Evolutionary conservation across 1,140 invertebrate genomes (phyloP), one percentile per base, ranked within the genome.

Genomic region (Drosophila ambigua): DNA sequence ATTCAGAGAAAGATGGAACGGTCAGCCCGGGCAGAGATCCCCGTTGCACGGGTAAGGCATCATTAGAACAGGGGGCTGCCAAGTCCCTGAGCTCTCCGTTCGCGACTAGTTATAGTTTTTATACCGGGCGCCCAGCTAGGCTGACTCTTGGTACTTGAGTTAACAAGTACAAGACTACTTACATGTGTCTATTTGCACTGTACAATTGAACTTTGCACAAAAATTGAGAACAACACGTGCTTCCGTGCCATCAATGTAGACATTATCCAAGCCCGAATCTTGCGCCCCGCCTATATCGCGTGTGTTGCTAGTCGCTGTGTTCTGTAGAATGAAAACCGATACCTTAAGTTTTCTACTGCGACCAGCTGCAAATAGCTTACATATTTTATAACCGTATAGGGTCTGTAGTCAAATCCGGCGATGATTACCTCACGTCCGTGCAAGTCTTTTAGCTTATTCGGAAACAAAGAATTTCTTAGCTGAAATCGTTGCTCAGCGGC

Each of bases 161-260:
- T n/a, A n/a, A 39, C 3, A 13, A 11, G 4, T 39, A 39, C 11
- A 28, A 4, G 35, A 39, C 1, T 50, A 76, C 85, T 82, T 58
- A 91, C 90, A 78, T 9, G 83, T 89, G 52, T 91, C 83, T 11
- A 91, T 77, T 57, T 82, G 63, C 5, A 91, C 63, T 4, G 72
- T 85, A 49, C 90, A 91, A 28, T 91, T 91, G 13, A 77, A 82
- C 44, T 72, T 60, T 15, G 60, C 80, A 23, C 90, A 91, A 28
- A 91, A 91, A 24, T 45, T 79, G 16, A 82, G 39, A 6, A 91
- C 55, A 4, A 91, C 64, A 2, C 67, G 74, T 0, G 73, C 78
- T 44, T 91, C 90, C 0, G 90, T 91, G 7, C 87, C 90, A 68
- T 91, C 90, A 2, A 90, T 77, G 20, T 75, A 78, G 0, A 80